Conservation (phyloP, 2,113 vertebrate genomes). For the Pluvialis apricaria region DNA sequence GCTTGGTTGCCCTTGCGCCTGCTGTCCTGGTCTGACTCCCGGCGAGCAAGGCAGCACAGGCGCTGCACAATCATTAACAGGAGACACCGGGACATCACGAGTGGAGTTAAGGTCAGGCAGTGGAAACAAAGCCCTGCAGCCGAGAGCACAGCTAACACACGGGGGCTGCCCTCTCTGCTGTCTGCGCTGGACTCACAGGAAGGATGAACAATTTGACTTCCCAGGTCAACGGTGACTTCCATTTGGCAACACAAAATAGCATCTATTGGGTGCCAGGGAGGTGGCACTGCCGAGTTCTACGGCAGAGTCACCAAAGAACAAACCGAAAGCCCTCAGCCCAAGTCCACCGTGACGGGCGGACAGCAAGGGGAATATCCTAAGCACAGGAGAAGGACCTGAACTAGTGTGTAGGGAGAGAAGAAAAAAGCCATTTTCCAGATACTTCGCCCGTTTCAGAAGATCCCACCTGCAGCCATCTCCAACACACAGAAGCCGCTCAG, state of each 20-base stretch:
- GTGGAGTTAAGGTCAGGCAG: neutral
- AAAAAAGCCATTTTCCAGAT: neutral
- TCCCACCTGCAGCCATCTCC: neutral
- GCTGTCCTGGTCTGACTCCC: fast-evolving
- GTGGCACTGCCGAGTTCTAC: neutral
- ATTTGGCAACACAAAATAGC: neutral
- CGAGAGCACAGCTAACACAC: neutral
- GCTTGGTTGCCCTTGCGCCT: neutral
- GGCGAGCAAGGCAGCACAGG: fast-evolving
- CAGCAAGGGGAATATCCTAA: fast-evolving
- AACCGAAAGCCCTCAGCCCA: no score
- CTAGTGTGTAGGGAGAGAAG: fast-evolving
- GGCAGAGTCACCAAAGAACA: neutral
- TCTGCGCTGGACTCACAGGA: fast-evolving
- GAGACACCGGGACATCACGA: neutral
- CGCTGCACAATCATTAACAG: fast-evolving
- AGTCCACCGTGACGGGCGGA: neutral
- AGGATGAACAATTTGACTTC: neutral
- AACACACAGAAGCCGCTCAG: neutral
- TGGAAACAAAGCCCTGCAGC: neutral
- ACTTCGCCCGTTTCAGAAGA: neutral
- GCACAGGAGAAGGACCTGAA: neutral
- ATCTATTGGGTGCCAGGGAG: neutral
- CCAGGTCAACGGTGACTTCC: fast-evolving
- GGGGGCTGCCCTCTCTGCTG: neutral